Conservation (phyloP, 2,888 invertebrate species). For the Phalangium opilio region DNA sequence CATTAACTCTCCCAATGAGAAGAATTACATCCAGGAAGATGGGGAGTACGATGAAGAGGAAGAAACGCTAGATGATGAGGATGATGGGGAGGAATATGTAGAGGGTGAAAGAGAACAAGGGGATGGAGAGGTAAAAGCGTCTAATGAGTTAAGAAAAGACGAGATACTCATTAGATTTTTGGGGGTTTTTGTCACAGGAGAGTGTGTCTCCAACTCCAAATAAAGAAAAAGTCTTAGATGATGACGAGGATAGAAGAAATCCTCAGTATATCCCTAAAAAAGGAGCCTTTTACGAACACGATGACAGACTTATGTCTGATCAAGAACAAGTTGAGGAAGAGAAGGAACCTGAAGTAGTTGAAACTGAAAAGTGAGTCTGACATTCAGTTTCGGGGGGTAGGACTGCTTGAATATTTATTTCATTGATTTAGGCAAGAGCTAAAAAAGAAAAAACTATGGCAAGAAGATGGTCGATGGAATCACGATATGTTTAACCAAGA, state of each 20-base stretch:
- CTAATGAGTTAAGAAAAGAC: neutral
- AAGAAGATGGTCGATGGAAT: constrained; percentile 48
- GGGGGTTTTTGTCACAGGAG: constrained; percentile 8
- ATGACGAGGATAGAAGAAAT: constrained; percentile 86
- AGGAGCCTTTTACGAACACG: constrained; percentile 93
- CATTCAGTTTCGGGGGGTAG: no score
- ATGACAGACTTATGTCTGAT: constrained; percentile 51
- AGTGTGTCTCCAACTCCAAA: constrained; percentile 13
- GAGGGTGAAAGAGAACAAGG: constrained; percentile 46
- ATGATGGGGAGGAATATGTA: constrained; percentile 25
- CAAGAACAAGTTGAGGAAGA: constrained; percentile 29
- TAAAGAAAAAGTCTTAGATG: constrained; percentile 50
- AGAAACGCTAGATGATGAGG: constrained; percentile 16
- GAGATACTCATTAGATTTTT: neutral
- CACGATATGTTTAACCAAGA: constrained; percentile 75
- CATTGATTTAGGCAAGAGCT: constrained; percentile 5
- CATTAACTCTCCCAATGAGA: constrained; percentile 1
- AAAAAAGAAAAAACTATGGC: constrained; percentile 17
- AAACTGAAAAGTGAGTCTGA: neutral
- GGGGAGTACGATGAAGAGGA: constrained; percentile 22
- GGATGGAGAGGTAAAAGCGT: constrained; percentile 45
- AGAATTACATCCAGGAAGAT: constrained; percentile 5
- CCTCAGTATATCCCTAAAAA: constrained; percentile 93
- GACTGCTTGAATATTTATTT: no score
- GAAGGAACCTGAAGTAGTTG: constrained; percentile 13